phyloP scores from a whole-genome alignment of 64 coral and sea anemone genomes.

The Cladopsammia gracilis region DNA sequence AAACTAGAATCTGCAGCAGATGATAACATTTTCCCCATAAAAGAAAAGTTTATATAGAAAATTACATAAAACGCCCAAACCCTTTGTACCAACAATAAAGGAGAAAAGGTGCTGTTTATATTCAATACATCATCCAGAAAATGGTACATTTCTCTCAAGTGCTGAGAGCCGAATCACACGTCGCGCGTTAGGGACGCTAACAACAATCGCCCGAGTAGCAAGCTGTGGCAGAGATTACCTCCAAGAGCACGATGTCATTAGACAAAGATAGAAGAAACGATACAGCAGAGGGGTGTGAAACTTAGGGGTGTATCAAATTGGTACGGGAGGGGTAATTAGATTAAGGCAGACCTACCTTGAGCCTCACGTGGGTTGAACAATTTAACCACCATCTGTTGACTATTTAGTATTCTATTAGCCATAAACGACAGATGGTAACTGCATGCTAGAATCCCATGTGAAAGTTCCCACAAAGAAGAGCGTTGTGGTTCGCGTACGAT shows the following conservation, averaged over 20 bases:
- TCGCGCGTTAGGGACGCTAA: background rate
- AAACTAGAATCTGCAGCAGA: slow-evolving; percentile 48
- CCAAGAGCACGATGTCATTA: background rate
- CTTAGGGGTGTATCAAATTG: slow-evolving; percentile 70
- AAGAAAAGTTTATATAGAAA: slow-evolving; percentile 65
- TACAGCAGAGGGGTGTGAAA: slow-evolving; percentile 66
- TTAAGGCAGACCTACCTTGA: slow-evolving; percentile 89
- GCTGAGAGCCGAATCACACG: slow-evolving; percentile 18
- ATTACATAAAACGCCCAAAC: slow-evolving; percentile 52
- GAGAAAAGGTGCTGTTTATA: slow-evolving; percentile 61
- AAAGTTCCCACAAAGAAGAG: slow-evolving; percentile 95
- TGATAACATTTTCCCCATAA: slow-evolving; percentile 42
- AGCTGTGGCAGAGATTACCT: slow-evolving; percentile 12
- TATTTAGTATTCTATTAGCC: slow-evolving; percentile 99
- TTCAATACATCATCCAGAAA: slow-evolving; percentile 61
- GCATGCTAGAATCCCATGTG: slow-evolving; percentile 99
- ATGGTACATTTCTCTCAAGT: slow-evolving; percentile 25
- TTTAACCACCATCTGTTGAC: slow-evolving; percentile 99
- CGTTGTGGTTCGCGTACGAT: slow-evolving; percentile 76
- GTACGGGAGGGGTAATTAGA: slow-evolving; percentile 91
- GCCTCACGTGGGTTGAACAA: slow-evolving; percentile 97
- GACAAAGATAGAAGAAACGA: slow-evolving; percentile 11
- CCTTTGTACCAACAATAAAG: slow-evolving; percentile 48
- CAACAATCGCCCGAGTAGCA: slow-evolving; percentile 1
- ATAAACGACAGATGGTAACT: slow-evolving; percentile 97